phyloP scores from a whole-genome alignment of 2,888 invertebrate species.

The Pycnomerus fuliginosus region DNA sequence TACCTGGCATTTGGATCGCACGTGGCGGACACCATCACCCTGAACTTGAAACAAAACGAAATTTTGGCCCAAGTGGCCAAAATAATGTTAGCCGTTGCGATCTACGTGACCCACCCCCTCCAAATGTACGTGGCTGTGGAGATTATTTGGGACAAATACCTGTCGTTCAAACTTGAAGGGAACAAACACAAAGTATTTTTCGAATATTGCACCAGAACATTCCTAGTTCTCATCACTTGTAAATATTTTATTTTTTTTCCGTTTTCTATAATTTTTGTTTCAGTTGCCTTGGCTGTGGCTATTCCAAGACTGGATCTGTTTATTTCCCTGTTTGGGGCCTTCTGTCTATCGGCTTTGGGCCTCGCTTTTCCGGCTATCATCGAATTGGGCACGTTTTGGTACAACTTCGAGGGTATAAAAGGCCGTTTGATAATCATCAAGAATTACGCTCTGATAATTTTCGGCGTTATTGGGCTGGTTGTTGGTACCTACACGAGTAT shows the following conservation, averaged over 20 bases:
- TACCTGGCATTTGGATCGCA: conserved; percentile 79
- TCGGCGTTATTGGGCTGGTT: conserved; percentile 64
- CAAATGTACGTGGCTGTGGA: conserved; percentile 96
- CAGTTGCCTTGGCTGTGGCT: conserved; percentile 80
- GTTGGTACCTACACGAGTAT: conserved; percentile 68
- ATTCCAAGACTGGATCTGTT: conserved; percentile 83
- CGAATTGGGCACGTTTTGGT: conserved; percentile 81
- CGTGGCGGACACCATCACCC: conserved; percentile 79
- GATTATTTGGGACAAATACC: conserved; percentile 84
- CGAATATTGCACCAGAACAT: conserved; percentile 78
- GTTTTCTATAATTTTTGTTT: conserved; percentile 28
- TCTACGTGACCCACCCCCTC: conserved; percentile 89
- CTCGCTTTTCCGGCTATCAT: conserved; percentile 89
- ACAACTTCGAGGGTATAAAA: conserved; percentile 59
- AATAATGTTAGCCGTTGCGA: conserved; percentile 72
- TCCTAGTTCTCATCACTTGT: conserved; percentile 82
- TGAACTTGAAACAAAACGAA: conserved; percentile 73
- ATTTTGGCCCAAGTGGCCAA: conserved; percentile 70
- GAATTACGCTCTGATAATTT: conserved; percentile 58
- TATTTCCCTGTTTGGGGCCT: conserved; percentile 79
- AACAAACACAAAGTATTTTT: conserved; percentile 62
- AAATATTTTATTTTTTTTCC: conserved; percentile 50
- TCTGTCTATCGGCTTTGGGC: conserved; percentile 84
- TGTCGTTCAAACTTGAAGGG: conserved; percentile 61
- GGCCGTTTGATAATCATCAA: conserved; percentile 54